Evolutionary conservation across 2,113 vertebrate species (phyloP), one percentile per base, ranked within the genome.

Genomic region (Hypomesus transpacificus): DNA sequence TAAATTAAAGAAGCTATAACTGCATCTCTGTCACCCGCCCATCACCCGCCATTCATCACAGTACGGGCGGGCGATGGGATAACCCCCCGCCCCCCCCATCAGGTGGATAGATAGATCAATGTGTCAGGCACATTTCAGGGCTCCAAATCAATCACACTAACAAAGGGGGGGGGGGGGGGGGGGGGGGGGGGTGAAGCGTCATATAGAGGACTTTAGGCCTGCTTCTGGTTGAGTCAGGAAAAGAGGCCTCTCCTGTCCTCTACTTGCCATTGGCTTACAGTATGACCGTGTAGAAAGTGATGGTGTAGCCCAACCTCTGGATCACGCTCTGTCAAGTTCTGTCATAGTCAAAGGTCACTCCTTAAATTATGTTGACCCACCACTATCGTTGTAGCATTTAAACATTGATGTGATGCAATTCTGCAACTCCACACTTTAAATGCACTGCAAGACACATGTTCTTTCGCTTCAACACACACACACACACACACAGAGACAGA

Each of bases 1-100:
- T 77, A 88, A 87, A 88, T 88, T 82, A 88, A 87, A 88, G 79
- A 86, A 85, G 77, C 84, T 78, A 86, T 85, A 89, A 87, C 84
- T 59, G 76, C 87, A 70, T 76, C 78, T 90, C 76, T 54, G 75
- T 91, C 85, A 87, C 68, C 75, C 22, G 71, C 77, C 60, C 51
- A 67, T 87, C 78, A 82, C 66, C 81, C 73, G 72, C 79, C 81
- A 85, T 91, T 89, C 84, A 87, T 91, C 87, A 88, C 80, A 39
- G 71, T 70, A 75, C 68, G 80, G 76, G 50, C 57, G 18, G 70
- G 54, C 3, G 22, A 64, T 21, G 70, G 56, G 63, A 65, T 65
- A 65, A 65, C 56, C 51, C 20, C 20, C 17, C 21, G 1, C 21
- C 3, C 51, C 73, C n/a, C 61, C 24, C 79, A 66, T 80, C 68